These are phyloP conservation scores for Oikopleura albicans DNA, from an alignment of 23 tunicate species.

Conservation along the genomic window DNA sequence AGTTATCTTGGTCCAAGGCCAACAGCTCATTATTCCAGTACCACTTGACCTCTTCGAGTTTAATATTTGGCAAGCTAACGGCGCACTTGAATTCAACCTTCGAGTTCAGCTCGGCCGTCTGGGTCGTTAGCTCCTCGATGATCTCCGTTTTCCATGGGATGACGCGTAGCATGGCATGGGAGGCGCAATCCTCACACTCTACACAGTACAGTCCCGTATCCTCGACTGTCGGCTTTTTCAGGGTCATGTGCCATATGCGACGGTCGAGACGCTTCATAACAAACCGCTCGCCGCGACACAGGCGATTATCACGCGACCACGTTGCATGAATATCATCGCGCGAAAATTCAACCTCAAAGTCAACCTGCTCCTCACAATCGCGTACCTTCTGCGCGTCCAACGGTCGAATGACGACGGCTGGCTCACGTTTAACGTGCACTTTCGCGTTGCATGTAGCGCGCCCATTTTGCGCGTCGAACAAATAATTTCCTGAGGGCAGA, in stretches of 20 bases:
- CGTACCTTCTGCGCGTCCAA: not conserved
- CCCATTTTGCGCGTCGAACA: not conserved
- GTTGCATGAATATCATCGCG: not conserved
- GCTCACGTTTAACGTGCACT: constrained; percentile 12
- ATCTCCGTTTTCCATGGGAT: constrained; percentile 16
- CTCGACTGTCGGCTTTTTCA: not conserved
- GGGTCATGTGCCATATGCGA: not conserved
- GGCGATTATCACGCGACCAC: not conserved
- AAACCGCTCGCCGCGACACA: not conserved
- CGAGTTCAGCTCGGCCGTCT: not conserved
- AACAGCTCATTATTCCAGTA: not conserved
- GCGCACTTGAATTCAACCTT: constrained; percentile 7
- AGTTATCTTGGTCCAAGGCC: not conserved
- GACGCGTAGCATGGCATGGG: constrained; percentile 3
- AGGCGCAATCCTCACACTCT: constrained; percentile 16
- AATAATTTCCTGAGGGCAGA: too few species aligned
- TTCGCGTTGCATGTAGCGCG: constrained; percentile 4
- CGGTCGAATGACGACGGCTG: not conserved
- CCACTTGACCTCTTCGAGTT: constrained; percentile 1
- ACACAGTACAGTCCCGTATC: constrained; percentile 10
- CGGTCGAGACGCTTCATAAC: not conserved
- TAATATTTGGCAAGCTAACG: not conserved
- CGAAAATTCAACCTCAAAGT: not conserved
- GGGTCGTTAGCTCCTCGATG: not conserved
- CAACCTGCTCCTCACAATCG: not conserved